These are phyloP conservation scores for Aegotheles bennettii DNA, from an alignment of 2,113 vertebrate genomes.

Conservation along the genomic window DNA sequence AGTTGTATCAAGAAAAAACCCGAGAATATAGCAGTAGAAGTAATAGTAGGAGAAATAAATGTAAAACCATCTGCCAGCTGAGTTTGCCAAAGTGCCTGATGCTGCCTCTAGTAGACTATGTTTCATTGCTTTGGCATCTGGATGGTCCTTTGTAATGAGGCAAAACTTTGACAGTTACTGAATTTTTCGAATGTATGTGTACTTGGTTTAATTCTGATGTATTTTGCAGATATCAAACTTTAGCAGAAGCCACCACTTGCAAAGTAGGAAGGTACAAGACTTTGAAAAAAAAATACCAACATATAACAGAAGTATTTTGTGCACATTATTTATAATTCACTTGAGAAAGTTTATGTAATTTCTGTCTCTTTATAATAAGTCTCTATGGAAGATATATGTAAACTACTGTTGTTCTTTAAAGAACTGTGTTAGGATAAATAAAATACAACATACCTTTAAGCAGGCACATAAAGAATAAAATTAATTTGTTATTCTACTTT, in stretches of 20 bases:
- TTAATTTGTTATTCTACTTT: not conserved
- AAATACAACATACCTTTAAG: not conserved
- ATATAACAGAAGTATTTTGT: not conserved
- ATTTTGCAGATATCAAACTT: not conserved
- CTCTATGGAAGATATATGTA: not conserved
- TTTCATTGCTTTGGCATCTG: not conserved
- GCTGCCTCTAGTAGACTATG: not conserved
- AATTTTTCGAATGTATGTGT: not conserved
- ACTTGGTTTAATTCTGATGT: not conserved
- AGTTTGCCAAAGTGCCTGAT: slow-evolving; percentile 10
- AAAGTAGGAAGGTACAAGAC: not conserved
- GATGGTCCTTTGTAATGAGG: not conserved
- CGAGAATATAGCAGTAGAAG: not conserved
- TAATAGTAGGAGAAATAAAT: not conserved
- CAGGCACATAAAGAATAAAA: not conserved
- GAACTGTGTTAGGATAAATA: not conserved
- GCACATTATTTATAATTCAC: not conserved
- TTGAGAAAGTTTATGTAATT: not conserved
- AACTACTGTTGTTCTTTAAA: not conserved
- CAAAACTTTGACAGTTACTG: not conserved
- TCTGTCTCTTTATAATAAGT: not conserved
- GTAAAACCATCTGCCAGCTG: not conserved
- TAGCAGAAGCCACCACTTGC: not conserved
- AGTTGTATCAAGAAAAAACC: not conserved
- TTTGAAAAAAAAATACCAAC: not conserved